Percentiles rank a stretch among this genome's conserved stretches.
Conservation (phyloP, 2,888 invertebrate genomes). For the Cataglyphis rosenhaueri region DNA sequence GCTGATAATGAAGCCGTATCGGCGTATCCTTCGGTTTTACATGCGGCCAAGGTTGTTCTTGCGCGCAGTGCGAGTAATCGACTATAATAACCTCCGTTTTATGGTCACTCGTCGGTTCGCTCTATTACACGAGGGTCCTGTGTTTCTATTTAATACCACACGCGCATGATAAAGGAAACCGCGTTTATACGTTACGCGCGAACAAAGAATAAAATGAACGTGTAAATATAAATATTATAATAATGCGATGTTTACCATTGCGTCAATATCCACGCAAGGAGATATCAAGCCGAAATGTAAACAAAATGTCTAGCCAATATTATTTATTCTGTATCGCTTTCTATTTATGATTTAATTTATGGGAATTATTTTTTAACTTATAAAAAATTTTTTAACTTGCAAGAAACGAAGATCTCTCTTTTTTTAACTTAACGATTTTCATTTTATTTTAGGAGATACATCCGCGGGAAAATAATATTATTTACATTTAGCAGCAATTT, state of each 20-base stretch:
- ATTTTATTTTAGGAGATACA: neutral
- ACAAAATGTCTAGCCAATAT: neutral
- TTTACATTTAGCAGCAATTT: neutral
- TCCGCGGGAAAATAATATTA: neutral
- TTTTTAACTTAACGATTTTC: neutral
- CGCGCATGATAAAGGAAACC: conserved; percentile 40
- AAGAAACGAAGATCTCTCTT: neutral
- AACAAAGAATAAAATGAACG: neutral
- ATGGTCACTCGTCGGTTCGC: neutral
- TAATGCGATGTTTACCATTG: neutral
- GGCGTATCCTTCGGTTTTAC: conserved; percentile 23
- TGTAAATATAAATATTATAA: neutral
- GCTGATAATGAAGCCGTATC: conserved; percentile 9
- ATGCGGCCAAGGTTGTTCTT: conserved; percentile 19
- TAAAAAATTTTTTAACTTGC: neutral
- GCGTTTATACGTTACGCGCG: conserved; percentile 35
- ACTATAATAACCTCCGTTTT: conserved; percentile 31
- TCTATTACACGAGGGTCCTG: neutral
- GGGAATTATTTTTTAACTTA: neutral
- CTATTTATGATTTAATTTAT: neutral
- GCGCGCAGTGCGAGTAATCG: conserved; percentile 18
- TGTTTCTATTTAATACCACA: conserved; percentile 39
- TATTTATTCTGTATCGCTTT: neutral
- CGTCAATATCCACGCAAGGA: neutral
- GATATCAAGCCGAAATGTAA: neutral